Evolutionary conservation across 2,888 invertebrate species (phyloP).

Genomic region (Stictocephala bisonia): DNA sequence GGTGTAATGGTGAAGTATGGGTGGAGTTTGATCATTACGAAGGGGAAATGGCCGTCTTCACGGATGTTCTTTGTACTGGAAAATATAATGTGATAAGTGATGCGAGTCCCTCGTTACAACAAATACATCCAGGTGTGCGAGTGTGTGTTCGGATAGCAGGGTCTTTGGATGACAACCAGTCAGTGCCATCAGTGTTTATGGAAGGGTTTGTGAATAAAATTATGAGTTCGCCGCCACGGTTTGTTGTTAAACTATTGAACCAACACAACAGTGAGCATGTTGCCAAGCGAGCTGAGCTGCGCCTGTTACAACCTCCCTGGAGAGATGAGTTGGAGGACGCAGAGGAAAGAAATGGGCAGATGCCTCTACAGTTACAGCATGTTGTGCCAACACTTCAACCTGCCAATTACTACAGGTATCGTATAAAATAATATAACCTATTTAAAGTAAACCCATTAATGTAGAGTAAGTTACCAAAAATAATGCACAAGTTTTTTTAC

Average conservation of each 20-base stretch:
- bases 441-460: too few species aligned
- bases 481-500: too few species aligned
- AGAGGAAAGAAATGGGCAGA: slow-evolving; percentile 53
- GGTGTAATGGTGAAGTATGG: slow-evolving; percentile 75
- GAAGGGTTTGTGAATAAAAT: slow-evolving; percentile 77
- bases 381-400: slow-evolving; percentile 63
- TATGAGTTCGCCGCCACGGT: slow-evolving; percentile 72
- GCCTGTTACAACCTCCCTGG: slow-evolving; percentile 95
- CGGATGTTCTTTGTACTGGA: slow-evolving; percentile 81
- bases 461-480: too few species aligned
- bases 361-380: slow-evolving; percentile 62
- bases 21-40: slow-evolving; percentile 84
- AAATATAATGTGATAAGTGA: slow-evolving; percentile 92
- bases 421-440: too few species aligned
- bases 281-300: slow-evolving; percentile 89
- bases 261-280: slow-evolving; percentile 70
- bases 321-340: slow-evolving; percentile 91
- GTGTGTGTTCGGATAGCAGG: slow-evolving; percentile 78
- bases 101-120: slow-evolving; percentile 87
- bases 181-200: slow-evolving; percentile 79
- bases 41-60: slow-evolving; percentile 69
- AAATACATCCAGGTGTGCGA: slow-evolving; percentile 81
- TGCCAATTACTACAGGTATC: slow-evolving; percentile 45
- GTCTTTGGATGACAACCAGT: slow-evolving; percentile 56
- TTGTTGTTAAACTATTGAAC: slow-evolving; percentile 72